These are phyloP conservation scores for Todiramphus chloris DNA, from an alignment of 2,113 vertebrate species.

Conservation along the genomic window DNA sequence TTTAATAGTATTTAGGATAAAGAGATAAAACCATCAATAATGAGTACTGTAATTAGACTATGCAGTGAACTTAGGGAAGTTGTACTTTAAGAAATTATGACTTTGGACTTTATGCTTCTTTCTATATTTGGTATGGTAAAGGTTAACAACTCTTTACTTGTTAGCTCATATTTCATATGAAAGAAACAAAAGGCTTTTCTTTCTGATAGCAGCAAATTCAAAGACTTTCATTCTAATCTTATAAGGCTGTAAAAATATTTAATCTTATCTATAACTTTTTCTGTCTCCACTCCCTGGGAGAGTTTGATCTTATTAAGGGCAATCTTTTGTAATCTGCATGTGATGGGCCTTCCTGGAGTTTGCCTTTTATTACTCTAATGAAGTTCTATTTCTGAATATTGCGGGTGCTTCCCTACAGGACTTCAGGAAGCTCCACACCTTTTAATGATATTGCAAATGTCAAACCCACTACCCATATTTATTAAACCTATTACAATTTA, in stretches of 20 bases:
- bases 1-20: neutral
- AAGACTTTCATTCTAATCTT: slow-evolving; percentile 25
- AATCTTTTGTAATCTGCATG: slow-evolving; percentile 42
- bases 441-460: neutral
- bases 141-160: neutral
- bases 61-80: neutral
- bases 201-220: slow-evolving; percentile 11
- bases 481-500: neutral
- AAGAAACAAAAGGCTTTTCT: neutral
- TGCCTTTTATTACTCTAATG: slow-evolving; percentile 20
- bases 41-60: neutral
- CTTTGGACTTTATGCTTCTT: neutral
- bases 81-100: neutral
- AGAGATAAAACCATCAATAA: neutral
- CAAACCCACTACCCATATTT: neutral
- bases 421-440: neutral
- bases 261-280: slow-evolving; percentile 41
- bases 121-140: neutral
- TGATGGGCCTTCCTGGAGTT: slow-evolving; percentile 32
- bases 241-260: slow-evolving; percentile 32
- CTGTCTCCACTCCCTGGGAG: slow-evolving; percentile 16
- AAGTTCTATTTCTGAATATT: slow-evolving; percentile 12
- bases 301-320: slow-evolving; percentile 21
- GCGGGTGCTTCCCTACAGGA: neutral
- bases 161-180: neutral